phyloP scores from a whole-genome alignment of 2,888 invertebrate species.

The Diarsia mendica region DNA sequence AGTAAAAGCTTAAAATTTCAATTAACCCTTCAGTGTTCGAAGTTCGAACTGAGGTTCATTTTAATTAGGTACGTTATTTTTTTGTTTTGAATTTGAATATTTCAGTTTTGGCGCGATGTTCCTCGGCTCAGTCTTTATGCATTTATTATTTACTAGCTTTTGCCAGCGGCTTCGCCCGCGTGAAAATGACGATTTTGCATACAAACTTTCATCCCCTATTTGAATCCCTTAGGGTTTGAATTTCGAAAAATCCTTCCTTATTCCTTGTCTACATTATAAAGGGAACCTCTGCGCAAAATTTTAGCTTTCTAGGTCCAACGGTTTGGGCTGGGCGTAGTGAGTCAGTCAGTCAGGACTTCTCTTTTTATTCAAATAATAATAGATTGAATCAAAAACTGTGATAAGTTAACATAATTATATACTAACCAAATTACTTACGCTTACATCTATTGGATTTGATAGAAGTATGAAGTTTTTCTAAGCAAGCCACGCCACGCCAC shows the following conservation, averaged over 20 bases:
- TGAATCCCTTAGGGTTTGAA: too few relatives aligned
- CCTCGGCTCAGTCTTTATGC: neutral
- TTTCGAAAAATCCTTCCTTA: too few relatives aligned
- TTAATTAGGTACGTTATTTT: neutral
- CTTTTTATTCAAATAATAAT: too few relatives aligned
- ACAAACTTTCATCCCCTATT: too few relatives aligned
- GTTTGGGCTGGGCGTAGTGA: too few relatives aligned
- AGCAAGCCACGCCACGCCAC: neutral
- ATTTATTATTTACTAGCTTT: slow-evolving; percentile 35
- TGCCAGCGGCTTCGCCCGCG: too few relatives aligned
- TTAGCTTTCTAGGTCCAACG: too few relatives aligned
- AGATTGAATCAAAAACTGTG: neutral
- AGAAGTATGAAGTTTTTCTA: neutral
- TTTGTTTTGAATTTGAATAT: slow-evolving; percentile 22
- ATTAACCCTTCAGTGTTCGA: slow-evolving; percentile 6
- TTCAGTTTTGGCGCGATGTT: slow-evolving; percentile 12
- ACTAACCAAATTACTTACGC: too few relatives aligned
- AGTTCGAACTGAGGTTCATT: neutral
- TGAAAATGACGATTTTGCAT: too few relatives aligned
- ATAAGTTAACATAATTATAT: neutral
- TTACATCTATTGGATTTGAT: neutral
- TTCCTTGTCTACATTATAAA: too few relatives aligned
- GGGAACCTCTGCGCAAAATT: too few relatives aligned
- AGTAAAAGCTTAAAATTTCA: slow-evolving; percentile 11
- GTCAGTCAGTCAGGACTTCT: too few relatives aligned